Base-by-base conservation (phyloP, 1,140 invertebrate genomes). In the Zeugodacus cucurbitae region DNA sequence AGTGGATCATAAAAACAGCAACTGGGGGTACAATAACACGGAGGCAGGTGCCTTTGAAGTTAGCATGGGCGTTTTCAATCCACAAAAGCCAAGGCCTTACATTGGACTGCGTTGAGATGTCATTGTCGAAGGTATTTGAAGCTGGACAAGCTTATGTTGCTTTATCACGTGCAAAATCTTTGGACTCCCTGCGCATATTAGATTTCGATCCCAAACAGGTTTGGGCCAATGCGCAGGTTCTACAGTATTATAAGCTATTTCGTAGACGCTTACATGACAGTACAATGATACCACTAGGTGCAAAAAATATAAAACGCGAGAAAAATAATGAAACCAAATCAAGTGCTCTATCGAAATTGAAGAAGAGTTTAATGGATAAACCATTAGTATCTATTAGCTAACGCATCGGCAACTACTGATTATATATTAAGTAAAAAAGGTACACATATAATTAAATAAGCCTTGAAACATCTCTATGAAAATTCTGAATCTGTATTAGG, bases 31-130 rank as follows among this genome's bases (percentile, higher is more conserved):
- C 95, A 1, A 89, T 97, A 3, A 95, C 95, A 48, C 94, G 98
- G n/a, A 96, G 95, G 90, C 95, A 95, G 91, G 93, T 99, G 5
- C 98, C 98, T 0, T 94, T 99, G 0, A 97, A 98, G 91, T 94
- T 99, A 20, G 98, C 98, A 20, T 99, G 98, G 98, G 98, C 98
- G 1, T 98, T 99, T 94, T 99, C 98, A 3, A 99, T 99, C 90
- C 98, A 99, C 92, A 99, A 99, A 94, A 98, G 97, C 88, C 97
- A 99, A 95, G 98, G 98, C 7, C 95, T 99, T 91, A 99, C 98
- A 11, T 94, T 99, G 87, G 98, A 99, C 91, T 98, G 98, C 94
- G 98, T 99, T 0, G 98, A 99, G 94, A 98, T 99, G 95, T 98
- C 97, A 22, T 93, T 99, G 57, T 95, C 96, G 0, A 96, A 96